Evolutionary conservation across 1,140 invertebrate genomes (phyloP), one percentile per base, ranked within the genome.

Genomic region (Drosophila novamexicana): DNA sequence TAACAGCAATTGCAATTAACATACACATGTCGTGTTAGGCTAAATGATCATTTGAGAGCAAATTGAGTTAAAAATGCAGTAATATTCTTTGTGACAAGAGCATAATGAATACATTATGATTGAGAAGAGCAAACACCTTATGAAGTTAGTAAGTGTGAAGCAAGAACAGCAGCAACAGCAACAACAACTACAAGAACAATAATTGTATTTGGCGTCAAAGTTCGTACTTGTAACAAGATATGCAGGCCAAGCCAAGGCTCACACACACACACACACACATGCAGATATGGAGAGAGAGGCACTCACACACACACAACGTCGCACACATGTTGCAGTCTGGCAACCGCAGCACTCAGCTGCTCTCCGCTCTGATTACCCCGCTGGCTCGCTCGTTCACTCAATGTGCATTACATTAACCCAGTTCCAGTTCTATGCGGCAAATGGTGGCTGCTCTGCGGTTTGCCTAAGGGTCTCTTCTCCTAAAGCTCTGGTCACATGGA

Each of bases 401-500:
- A 72, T 77, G 78, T 86, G 83, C 83, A 86, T 86, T 86, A 88
- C 83, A 86, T 86, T 86, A 86, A 86, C 83, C 83, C 83, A 86
- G 83, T 86, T 86, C 65, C 53, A 64, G 56, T 67, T 68, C 34
- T 40, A 37, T 62, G 63, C 52, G n/a, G 14, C 57, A 54, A 54
- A 37, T 50, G 62, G 49, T 40, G 18, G 18, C 18, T 18, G 64
- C 44, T 50, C 34, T 53, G 53, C 70, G 44, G 45, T n/a, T 40
- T 14, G 18, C 68, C 42, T 50, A 62, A 69, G 57, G 52, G 71
- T 62, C 57, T 53, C 69, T 59, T 49, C 34, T 52, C 34, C 42
- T 10, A 58, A 63, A 63, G 47, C 36, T 50, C 47, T 40, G 49
- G 36, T 12, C 67, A 54, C 32, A 62, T 34, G 40, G 12, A 45